A percentile compares a stretch with the other conserved stretches of the same genome.
Conservation (phyloP, 2,113 vertebrate species). For the Proteles cristata region DNA sequence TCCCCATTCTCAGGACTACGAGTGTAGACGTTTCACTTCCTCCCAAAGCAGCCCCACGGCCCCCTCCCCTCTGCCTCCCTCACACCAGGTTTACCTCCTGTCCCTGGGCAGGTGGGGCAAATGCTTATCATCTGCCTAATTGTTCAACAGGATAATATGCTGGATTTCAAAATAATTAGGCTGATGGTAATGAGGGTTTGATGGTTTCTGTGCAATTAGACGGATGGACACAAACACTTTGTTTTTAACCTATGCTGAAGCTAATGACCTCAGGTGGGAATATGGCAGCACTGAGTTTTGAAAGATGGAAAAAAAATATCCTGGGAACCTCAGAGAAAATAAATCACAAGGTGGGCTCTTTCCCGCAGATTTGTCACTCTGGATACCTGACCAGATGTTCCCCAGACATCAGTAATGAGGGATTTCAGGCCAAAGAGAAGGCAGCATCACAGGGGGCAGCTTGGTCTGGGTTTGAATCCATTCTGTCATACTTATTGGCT, state of each 20-base stretch:
- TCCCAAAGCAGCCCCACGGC: constrained; percentile 31
- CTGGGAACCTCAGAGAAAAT: constrained; percentile 70
- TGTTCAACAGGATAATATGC: constrained; percentile 78
- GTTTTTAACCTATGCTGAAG: constrained; percentile 85
- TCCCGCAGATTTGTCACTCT: constrained; percentile 59
- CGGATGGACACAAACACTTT: constrained; percentile 78
- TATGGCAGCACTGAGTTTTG: constrained; percentile 76
- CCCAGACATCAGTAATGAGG: not conserved
- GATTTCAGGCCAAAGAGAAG: not conserved
- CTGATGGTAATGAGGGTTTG: constrained; percentile 82
- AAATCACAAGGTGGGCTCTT: constrained; percentile 71
- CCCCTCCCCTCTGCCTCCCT: not conserved
- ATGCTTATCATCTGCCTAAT: constrained; percentile 76
- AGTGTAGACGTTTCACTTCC: constrained; percentile 53
- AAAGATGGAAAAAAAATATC: constrained; percentile 68
- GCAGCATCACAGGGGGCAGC: accelerated
- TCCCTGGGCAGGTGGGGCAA: constrained; percentile 77
- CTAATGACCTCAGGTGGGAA: constrained; percentile 89
- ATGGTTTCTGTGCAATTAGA: constrained; percentile 78
- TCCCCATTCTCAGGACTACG: not conserved
- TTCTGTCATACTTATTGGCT: not conserved
- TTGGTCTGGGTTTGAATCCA: not conserved
- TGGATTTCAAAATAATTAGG: constrained; percentile 86
- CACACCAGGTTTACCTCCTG: constrained; percentile 62
- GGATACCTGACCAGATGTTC: constrained; percentile 13